Percentiles rank a stretch among this genome's conserved stretches.
phyloP scores from a whole-genome alignment of 2,888 invertebrate species.

The Pachycephus smyrnensis region DNA sequence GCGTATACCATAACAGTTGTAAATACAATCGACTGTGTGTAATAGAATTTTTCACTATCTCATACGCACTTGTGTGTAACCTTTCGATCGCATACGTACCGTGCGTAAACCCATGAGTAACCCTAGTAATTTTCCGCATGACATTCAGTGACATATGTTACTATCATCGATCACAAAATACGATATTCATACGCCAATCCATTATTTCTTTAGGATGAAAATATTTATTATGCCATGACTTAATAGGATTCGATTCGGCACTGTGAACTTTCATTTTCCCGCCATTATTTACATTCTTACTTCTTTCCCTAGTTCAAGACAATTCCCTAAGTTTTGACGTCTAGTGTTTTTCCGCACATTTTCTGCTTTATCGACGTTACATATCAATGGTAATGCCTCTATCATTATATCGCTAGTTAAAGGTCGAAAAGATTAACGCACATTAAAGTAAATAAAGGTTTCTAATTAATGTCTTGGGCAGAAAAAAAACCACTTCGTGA shows the following conservation, averaged over 20 bases:
- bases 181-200: neutral
- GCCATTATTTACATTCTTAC: neutral
- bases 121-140: neutral
- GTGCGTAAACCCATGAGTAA: neutral
- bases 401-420: neutral
- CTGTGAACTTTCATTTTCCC: neutral
- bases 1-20: no score
- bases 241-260: neutral
- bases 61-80: neutral
- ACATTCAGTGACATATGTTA: neutral
- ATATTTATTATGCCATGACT: neutral
- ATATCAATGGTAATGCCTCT: neutral
- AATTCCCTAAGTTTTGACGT: neutral
- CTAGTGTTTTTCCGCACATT: neutral
- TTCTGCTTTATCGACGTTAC: neutral
- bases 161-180: neutral
- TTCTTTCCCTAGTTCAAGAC: neutral
- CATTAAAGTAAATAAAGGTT: neutral
- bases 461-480: neutral
- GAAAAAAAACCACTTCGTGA: neutral
- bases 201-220: neutral
- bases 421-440: neutral
- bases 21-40: no score
- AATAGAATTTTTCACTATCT: no score
- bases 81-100: neutral